phyloP scores from a whole-genome alignment of 2,113 vertebrate genomes.

The Lanius ludovicianus region DNA sequence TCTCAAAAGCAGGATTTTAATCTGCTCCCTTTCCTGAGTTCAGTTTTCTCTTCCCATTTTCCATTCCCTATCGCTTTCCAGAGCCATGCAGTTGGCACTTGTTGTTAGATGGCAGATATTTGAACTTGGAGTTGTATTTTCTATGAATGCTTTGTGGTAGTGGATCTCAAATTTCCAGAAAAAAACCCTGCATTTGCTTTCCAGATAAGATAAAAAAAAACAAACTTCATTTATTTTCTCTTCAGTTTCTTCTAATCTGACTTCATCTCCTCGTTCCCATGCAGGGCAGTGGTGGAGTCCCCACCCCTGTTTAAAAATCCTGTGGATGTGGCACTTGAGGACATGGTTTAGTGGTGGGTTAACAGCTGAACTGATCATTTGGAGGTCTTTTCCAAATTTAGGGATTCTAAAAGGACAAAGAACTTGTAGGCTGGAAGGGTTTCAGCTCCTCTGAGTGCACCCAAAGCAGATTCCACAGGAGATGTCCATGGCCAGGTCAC shows the following conservation, averaged over 20 bases:
- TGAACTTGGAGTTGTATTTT: not conserved
- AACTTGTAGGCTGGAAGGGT: accelerated
- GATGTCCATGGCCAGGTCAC: not conserved
- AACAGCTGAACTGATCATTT: not conserved
- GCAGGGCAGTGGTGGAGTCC: not conserved
- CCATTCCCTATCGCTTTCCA: not conserved
- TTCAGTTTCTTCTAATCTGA: not conserved
- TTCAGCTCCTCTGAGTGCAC: not conserved
- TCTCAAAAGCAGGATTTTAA: not conserved
- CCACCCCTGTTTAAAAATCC: not conserved
- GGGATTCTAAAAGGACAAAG: not conserved
- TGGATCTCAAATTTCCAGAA: not conserved
- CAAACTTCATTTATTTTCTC: not conserved
- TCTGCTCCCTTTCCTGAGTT: not conserved
- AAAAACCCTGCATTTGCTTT: not conserved
- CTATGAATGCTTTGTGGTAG: not conserved
- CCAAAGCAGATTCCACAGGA: not conserved
- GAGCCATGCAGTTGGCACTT: not conserved
- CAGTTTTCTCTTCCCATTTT: not conserved
- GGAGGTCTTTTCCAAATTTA: not conserved
- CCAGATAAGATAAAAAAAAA: not conserved
- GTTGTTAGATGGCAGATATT: not conserved
- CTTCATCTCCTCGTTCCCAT: not conserved
- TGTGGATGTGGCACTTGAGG: not conserved
- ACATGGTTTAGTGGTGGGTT: not conserved